Base-by-base conservation (phyloP, 2,797 vertebrate genomes). In the Acrossocheilus wenchowensis region DNA sequence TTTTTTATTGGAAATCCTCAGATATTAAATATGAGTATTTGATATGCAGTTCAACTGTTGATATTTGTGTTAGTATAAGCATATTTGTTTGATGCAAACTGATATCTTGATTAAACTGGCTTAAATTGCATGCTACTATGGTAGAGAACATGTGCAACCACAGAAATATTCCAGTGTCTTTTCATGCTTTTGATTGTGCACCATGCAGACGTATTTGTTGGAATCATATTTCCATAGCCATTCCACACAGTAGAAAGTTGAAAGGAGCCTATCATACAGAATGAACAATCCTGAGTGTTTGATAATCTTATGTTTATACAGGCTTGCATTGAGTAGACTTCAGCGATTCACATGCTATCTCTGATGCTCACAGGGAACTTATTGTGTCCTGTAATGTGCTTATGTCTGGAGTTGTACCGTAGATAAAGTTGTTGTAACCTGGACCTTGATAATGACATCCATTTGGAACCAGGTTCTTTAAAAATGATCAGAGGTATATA, bases 361-460 rank as follows among this genome's bases (percentile, higher is more conserved):
- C 19, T 68, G 54, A 36, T 68, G 45, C 68, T 81, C 21, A 52
- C 69, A 81, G 57, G 5, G 30, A 50, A 82, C 54, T 39, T 66
- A 36, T 43, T 71, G 2, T 66, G 7, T 66, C 15, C 69, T 73
- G 48, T 86, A 30, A 75, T 84, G 74, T 82, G 86, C 82, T 72
- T 41, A 23, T 81, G 87, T 91, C 90, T 92, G 91, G 82, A 91
- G 64, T 2, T 69, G 52, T 88, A 36, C 75, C 84, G 36, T 41
- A 60, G 19, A 74, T 89, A 72, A 50, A 91, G 93, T 92, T 93
- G 92, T 93, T 92, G 41, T 36, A 62, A 75, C 21, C 15, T 30
- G 26, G 19, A 14, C 21, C 10, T 41, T 17, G 14, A 30, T 50
- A 68, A 30, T 81, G 75, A 77, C 10, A 81, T 41, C 41, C 41